Conservation (phyloP, 1,140 invertebrate genomes). For the Euwallacea fornicatus region DNA sequence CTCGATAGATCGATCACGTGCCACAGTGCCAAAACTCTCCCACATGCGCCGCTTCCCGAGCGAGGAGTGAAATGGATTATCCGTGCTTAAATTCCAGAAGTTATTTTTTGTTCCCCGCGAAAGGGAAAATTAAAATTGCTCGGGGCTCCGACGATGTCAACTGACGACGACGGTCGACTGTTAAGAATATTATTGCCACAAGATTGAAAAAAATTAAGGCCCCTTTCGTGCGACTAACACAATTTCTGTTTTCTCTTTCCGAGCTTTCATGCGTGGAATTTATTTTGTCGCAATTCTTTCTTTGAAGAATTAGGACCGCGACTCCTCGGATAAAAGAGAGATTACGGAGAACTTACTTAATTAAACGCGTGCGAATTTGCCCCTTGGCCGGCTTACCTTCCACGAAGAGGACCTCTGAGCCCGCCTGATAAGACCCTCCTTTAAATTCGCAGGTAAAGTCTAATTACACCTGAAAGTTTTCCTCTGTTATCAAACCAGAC, state of each 20-base stretch:
- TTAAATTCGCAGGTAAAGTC: no score
- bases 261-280: neutral
- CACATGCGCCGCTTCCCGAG: neutral
- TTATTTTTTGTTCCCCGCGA: constrained; percentile 9
- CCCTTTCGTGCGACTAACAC: neutral
- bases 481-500: no score
- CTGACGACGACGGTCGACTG: neutral
- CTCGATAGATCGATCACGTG: neutral
- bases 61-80: constrained; percentile 7
- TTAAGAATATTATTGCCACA: constrained; percentile 16
- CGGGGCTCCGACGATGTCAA: neutral
- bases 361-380: no score
- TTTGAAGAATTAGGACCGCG: neutral
- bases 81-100: constrained; percentile 5
- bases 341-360: no score
- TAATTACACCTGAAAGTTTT: no score
- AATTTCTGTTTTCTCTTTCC: neutral
- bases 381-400: no score
- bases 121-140: constrained; percentile 16
- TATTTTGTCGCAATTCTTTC: constrained; percentile 1
- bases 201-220: constrained; percentile 16
- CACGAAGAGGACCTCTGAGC: no score
- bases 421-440: no score
- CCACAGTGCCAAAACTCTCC: neutral
- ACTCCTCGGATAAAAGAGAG: no score